Conservation (phyloP, 1,140 invertebrate genomes). For the Phocides pigmalion region DNA sequence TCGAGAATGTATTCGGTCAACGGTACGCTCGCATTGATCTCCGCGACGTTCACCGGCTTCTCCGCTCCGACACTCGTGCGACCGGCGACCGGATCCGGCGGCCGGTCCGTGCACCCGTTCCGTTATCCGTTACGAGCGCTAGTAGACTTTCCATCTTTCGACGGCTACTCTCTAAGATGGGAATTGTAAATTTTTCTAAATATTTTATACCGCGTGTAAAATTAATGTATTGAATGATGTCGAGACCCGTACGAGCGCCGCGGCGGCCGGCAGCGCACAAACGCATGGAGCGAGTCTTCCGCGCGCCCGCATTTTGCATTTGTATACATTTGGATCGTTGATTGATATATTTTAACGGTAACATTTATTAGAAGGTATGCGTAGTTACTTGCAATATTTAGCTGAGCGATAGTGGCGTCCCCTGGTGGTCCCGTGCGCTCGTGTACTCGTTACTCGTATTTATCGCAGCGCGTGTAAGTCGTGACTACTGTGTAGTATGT, state of each 20-base stretch:
- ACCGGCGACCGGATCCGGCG: slow-evolving; percentile 25
- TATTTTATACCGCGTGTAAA: slow-evolving; percentile 79
- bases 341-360: slow-evolving; percentile 62
- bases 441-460: slow-evolving; percentile 55
- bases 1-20: slow-evolving; percentile 70
- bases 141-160: slow-evolving; percentile 47
- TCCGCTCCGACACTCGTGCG: slow-evolving; percentile 39
- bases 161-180: slow-evolving; percentile 63
- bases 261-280: slow-evolving; percentile 67
- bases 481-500: slow-evolving; percentile 61
- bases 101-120: slow-evolving; percentile 28
- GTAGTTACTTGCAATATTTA: slow-evolving; percentile 72
- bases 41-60: slow-evolving; percentile 48
- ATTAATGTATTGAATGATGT: slow-evolving; percentile 71
- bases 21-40: slow-evolving; percentile 60
- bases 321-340: slow-evolving; percentile 57
- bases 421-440: slow-evolving; percentile 50
- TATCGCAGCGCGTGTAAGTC: slow-evolving; percentile 56
- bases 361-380: slow-evolving; percentile 64
- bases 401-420: slow-evolving; percentile 60
- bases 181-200: slow-evolving; percentile 80
- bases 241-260: slow-evolving; percentile 57
- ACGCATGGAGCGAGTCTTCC: slow-evolving; percentile 45
- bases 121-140: slow-evolving; percentile 41
- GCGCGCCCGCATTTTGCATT: slow-evolving; percentile 48